Evolutionary conservation across 2,888 invertebrate genomes (phyloP).

Genomic region (Calameuta filiformis): DNA sequence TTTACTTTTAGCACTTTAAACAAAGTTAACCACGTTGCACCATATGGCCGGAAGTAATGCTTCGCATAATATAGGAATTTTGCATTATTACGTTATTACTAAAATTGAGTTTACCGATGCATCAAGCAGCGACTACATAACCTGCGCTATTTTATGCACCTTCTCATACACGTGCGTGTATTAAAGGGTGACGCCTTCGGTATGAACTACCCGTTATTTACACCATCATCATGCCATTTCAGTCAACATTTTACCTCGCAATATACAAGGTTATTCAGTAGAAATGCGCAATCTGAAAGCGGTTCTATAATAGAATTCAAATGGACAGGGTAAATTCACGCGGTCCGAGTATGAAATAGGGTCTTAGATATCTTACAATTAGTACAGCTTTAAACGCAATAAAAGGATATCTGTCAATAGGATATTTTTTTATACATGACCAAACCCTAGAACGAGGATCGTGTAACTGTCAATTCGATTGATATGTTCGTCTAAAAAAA

Average conservation of each 20-base stretch:
- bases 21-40: neutral
- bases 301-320: neutral
- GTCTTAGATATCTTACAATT: neutral
- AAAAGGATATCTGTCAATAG: neutral
- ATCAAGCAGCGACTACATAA: neutral
- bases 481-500: neutral
- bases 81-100: neutral
- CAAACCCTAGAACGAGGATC: neutral
- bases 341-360: neutral
- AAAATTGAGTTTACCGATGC: neutral
- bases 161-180: neutral
- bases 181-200: neutral
- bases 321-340: neutral
- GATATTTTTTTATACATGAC: neutral
- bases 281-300: neutral
- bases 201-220: neutral
- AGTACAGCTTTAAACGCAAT: neutral
- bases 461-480: neutral
- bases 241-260: neutral
- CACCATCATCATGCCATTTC: neutral
- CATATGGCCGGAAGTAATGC: neutral
- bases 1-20: neutral
- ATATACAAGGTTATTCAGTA: neutral
- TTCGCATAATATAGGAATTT: neutral
- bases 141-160: neutral